Evolutionary conservation across 1,140 invertebrate genomes (phyloP).

Genomic region (Aphaenogaster rudis): DNA sequence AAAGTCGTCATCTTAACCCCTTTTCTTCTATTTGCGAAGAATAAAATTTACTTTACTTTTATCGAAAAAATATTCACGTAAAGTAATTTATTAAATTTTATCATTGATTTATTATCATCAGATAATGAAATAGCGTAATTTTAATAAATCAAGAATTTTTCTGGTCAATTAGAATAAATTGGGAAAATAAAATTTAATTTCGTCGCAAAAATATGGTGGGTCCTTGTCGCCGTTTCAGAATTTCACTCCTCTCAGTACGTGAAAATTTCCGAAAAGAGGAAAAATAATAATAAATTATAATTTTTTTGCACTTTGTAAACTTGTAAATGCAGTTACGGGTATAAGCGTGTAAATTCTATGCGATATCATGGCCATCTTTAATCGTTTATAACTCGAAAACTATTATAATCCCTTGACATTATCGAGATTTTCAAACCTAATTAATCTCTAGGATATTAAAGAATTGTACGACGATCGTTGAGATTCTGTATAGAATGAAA

Average conservation of each 20-base stretch:
- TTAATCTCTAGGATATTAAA: constrained; percentile 21
- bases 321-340: not conserved
- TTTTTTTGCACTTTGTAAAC: not conserved
- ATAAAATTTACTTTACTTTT: not conserved
- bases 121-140: not conserved
- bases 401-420: not conserved
- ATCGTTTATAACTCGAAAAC: constrained; percentile 12
- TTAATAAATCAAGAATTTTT: constrained; percentile 1
- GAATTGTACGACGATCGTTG: not conserved
- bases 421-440: constrained; percentile 8
- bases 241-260: not conserved
- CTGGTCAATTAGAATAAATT: not conserved
- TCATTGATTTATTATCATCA: not conserved
- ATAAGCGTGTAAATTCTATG: not conserved
- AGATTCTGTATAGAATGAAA: not conserved
- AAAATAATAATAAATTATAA: not conserved
- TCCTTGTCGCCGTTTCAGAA: not conserved
- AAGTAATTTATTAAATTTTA: not conserved
- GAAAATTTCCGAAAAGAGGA: not conserved
- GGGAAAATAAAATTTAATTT: constrained; percentile 1
- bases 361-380: not conserved
- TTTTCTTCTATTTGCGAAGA: not conserved
- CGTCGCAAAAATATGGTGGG: not conserved
- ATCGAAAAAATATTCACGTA: not conserved
- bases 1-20: no score